Evolutionary conservation across 2,888 invertebrate species (phyloP), one percentile per base, ranked within the genome.

Genomic region (Rotaria magnacalcarata): DNA sequence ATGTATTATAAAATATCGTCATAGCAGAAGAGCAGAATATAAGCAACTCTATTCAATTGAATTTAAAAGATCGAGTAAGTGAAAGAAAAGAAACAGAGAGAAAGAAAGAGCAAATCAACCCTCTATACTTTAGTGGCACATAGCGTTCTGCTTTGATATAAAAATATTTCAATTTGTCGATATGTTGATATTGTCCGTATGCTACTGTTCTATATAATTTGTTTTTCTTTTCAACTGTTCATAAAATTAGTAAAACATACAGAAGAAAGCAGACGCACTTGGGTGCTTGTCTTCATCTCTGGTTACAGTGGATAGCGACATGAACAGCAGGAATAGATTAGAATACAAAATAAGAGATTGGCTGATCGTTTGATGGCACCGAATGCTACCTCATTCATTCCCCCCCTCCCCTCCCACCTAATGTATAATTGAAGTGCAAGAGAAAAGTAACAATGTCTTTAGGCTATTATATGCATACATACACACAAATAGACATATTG

Each of bases 281-380:
- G 11, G 14, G 34, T 27, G 16, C 16, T 67, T 34, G 34, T 67
- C 27, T 19, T 34, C 67, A 19, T 67, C 34, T 67, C 34, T 19
- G 6, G 34, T 67, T 67, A 67, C 67, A 67, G 14, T 67, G 67
- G 67, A 67, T 67, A 67, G 67, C 34, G 67, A 67, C 67, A 67
- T 67, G 67, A 27, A 27, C 34, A 67, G 67, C 34, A 67, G 67
- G 27, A 60, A 24, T 27, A 67, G 67, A 67, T 34, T 34, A 67
- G 67, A 67, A 19, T 67, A 27, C 16, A 67, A 67, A 16, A 67
- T 67, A 19, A 67, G 19, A 67, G 67, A 67, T 19, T 67, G 67
- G 19, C 34, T 67, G 16, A 67, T 67, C 67, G 11, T 67, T 67
- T 67, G 67, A 67, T 67, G 67, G 67, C 34, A 67, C 34, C 67